Evolutionary conservation across 2,797 vertebrate genomes (phyloP).

Genomic region (Anniella stebbinsi): DNA sequence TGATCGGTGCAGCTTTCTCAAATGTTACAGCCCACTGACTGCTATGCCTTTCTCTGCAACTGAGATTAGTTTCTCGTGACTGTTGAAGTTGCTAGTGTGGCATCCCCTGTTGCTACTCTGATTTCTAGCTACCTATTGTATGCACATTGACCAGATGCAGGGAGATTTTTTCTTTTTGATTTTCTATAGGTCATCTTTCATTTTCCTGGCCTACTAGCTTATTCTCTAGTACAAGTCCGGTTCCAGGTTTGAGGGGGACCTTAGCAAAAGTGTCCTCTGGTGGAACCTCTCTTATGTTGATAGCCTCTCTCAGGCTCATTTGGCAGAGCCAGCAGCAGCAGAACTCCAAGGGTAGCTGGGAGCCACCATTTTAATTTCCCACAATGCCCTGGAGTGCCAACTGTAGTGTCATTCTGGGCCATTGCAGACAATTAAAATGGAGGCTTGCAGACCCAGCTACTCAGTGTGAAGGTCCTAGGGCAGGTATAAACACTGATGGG

Average conservation of each 20-base stretch:
- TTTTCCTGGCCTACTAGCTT: too few species aligned
- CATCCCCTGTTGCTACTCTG: not conserved
- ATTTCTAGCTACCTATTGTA: not conserved
- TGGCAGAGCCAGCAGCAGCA: not conserved
- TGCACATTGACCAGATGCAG: not conserved
- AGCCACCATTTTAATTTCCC: not conserved
- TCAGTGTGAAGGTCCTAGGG: too few species aligned
- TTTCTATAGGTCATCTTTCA: not conserved
- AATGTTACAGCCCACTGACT: not conserved
- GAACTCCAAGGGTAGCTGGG: not conserved
- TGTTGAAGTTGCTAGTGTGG: not conserved
- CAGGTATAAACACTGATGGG: not conserved
- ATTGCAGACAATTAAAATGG: not conserved
- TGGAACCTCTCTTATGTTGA: not conserved
- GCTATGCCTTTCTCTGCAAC: not conserved
- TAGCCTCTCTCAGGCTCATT: not conserved
- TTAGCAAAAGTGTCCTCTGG: not conserved
- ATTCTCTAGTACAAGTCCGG: not conserved
- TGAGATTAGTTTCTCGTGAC: not conserved
- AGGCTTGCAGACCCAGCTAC: not conserved
- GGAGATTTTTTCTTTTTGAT: not conserved
- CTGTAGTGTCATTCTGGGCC: not conserved
- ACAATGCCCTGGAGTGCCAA: not conserved
- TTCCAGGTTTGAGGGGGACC: too few species aligned
- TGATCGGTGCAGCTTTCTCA: not conserved